phyloP scores from a whole-genome alignment of 2,113 vertebrate species.

The Tinamus guttatus region DNA sequence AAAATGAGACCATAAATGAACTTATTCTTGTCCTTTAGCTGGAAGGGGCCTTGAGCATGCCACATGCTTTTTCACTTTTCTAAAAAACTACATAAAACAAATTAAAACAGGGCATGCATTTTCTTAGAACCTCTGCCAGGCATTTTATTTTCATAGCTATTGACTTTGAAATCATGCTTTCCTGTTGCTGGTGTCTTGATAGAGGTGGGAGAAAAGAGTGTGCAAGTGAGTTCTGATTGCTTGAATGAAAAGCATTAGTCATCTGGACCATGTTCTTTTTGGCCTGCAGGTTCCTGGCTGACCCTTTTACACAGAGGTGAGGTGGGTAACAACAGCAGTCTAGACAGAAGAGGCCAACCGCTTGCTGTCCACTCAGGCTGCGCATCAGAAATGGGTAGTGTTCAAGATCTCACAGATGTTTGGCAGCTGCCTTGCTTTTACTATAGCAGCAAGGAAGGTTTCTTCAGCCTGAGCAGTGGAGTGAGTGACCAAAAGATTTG shows the following conservation, averaged over 20 bases:
- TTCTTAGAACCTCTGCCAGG: constrained; percentile 40
- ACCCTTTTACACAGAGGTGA: neutral
- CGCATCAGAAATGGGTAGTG: constrained; percentile 33
- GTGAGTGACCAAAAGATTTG: constrained; percentile 13
- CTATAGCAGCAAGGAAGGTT: constrained; percentile 1
- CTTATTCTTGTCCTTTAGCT: neutral
- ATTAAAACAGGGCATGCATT: constrained; percentile 56
- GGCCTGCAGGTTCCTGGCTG: constrained; percentile 49
- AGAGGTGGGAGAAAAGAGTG: constrained; percentile 12
- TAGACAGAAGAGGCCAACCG: constrained; percentile 62
- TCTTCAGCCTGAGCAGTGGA: constrained; percentile 29
- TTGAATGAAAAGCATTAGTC: neutral
- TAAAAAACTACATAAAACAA: constrained; percentile 2
- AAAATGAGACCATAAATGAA: constrained; percentile 10
- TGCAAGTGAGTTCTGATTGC: neutral
- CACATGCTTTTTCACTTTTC: constrained; percentile 64
- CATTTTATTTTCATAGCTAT: constrained; percentile 51
- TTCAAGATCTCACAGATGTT: constrained; percentile 68
- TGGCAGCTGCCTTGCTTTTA: constrained; percentile 39
- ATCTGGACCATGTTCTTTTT: constrained; percentile 15
- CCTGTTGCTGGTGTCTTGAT: neutral
- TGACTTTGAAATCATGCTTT: constrained; percentile 16
- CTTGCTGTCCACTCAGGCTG: constrained; percentile 48
- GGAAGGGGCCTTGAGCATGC: neutral
- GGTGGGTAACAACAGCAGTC: constrained; percentile 43